Evolutionary conservation across 2,113 vertebrate genomes (phyloP).

Genomic region (Vanacampus margaritifer): DNA sequence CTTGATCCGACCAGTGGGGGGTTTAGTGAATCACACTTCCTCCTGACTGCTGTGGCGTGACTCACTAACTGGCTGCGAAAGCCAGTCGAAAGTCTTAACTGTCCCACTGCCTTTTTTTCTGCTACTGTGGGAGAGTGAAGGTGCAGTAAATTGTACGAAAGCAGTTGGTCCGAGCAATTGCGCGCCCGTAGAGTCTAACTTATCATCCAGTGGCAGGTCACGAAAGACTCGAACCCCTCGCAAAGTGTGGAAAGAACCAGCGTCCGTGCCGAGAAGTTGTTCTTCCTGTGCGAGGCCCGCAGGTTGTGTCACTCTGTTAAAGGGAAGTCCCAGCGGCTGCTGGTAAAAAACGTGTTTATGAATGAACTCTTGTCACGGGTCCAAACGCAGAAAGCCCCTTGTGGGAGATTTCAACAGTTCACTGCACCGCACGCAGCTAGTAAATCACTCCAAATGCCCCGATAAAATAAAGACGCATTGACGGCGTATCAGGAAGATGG

Average conservation of each 20-base stretch:
- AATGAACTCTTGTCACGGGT: conserved; percentile 53
- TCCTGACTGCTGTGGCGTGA: conserved; percentile 31
- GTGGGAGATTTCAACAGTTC: conserved; percentile 10
- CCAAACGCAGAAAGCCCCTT: conserved; percentile 23
- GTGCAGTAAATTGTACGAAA: conserved; percentile 1
- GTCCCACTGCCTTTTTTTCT: background rate
- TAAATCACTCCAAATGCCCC: background rate
- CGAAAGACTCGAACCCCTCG: background rate
- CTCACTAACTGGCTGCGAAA: conserved; percentile 30
- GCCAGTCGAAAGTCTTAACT: background rate
- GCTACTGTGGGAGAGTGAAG: background rate
- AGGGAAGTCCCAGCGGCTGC: conserved; percentile 62
- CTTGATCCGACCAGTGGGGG: conserved; percentile 30
- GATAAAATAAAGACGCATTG: background rate
- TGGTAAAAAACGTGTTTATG: conserved; percentile 48
- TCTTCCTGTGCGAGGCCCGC: conserved; percentile 35
- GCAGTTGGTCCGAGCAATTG: conserved; percentile 15
- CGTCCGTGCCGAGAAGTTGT: conserved; percentile 24
- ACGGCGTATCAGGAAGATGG: conserved; percentile 11
- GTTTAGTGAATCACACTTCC: conserved; percentile 57
- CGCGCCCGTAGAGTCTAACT: background rate
- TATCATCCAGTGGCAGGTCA: conserved; percentile 25
- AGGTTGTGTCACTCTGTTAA: conserved; percentile 51
- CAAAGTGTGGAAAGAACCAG: background rate
- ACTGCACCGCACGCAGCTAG: background rate